These are phyloP conservation scores for Bambusicola thoracicus DNA, from an alignment of 2,113 vertebrate genomes.

Conservation along the genomic window DNA sequence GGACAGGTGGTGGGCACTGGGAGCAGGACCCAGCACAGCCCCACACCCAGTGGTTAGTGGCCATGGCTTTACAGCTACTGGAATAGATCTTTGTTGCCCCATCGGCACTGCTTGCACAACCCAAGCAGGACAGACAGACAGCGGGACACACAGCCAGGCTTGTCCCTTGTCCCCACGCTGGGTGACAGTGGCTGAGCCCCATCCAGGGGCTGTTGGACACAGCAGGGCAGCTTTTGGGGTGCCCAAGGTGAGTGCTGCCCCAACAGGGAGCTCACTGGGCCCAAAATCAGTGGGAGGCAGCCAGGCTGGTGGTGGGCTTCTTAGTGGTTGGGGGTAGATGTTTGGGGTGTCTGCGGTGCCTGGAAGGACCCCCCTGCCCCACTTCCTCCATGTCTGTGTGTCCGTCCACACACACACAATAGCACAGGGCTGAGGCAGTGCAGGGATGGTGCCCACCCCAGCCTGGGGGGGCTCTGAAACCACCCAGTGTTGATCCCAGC, in stretches of 20 bases:
- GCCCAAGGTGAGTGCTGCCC: not conserved
- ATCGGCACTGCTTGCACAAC: not conserved
- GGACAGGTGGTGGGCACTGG: not conserved
- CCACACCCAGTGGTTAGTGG: accelerated
- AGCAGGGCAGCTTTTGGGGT: not conserved
- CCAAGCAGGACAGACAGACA: not conserved
- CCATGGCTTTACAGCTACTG: not conserved
- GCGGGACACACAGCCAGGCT: not conserved
- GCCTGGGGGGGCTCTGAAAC: not conserved
- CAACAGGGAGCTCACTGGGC: not conserved
- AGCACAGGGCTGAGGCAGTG: not conserved
- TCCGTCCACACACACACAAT: not conserved
- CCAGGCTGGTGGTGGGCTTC: not conserved
- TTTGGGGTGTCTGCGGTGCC: not conserved
- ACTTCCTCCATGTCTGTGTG: not conserved
- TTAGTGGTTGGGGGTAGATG: not conserved
- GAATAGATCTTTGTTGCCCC: accelerated
- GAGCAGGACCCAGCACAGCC: not conserved
- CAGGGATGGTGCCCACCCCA: not conserved
- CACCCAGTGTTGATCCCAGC: accelerated
- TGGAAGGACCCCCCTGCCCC: not conserved
- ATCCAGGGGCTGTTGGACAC: not conserved
- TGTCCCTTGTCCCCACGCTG: not conserved
- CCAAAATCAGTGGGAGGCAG: not conserved
- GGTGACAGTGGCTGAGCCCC: not conserved